phyloP scores from a whole-genome alignment of 2,113 vertebrate genomes.

The Coptodon bakossiorum region DNA sequence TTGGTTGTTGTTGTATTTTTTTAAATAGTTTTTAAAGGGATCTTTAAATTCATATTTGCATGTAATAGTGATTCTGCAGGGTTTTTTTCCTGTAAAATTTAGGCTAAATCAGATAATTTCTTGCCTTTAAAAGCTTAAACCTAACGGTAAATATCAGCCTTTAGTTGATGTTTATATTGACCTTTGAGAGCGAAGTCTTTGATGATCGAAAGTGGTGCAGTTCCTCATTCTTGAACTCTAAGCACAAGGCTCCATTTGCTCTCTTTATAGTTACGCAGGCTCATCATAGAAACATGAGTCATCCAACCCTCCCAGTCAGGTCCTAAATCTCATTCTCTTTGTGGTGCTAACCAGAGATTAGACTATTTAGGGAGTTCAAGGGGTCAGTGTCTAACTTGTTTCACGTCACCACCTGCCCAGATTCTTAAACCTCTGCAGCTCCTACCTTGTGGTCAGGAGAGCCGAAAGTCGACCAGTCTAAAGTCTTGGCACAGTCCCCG shows the following conservation, averaged over 20 bases:
- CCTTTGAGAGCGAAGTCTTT: neutral
- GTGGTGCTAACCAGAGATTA: conserved; percentile 41
- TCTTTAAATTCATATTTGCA: neutral
- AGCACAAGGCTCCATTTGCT: conserved; percentile 53
- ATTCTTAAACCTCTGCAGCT: neutral
- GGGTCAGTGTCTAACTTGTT: conserved; percentile 29
- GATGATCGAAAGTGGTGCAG: conserved; percentile 4
- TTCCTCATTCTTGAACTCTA: conserved; percentile 35
- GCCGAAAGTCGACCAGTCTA: neutral
- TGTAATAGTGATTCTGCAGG: neutral
- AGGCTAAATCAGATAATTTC: neutral
- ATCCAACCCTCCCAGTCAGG: conserved; percentile 59
- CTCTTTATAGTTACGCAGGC: conserved; percentile 62
- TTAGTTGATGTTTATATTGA: neutral
- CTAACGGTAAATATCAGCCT: neutral
- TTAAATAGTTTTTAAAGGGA: neutral
- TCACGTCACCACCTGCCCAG: neutral
- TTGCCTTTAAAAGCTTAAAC: neutral
- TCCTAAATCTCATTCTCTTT: conserved; percentile 58
- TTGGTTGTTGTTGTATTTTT: neutral
- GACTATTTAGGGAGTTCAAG: conserved; percentile 21
- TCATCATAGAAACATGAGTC: conserved; percentile 71
- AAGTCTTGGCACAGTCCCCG: conserved; percentile 16
- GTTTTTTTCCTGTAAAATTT: neutral
- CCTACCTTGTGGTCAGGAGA: neutral